phyloP scores from a whole-genome alignment of 1,140 invertebrate species.

The Hyles vespertilio region DNA sequence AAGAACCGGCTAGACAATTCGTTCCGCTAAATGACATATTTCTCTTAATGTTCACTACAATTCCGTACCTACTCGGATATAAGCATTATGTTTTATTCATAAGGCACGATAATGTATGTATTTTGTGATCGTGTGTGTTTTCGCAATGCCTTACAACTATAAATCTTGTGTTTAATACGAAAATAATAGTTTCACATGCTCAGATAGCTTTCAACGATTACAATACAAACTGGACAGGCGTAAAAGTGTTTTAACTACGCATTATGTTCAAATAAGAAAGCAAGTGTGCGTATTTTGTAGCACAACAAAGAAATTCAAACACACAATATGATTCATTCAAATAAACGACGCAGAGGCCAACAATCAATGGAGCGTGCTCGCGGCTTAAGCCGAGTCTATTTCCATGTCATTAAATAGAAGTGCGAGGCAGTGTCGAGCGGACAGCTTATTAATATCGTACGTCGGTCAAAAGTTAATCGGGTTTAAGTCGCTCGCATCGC shows the following conservation, averaged over 20 bases:
- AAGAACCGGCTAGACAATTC: neutral
- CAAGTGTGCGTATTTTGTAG: conserved; percentile 1
- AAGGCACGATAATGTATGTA: conserved; percentile 24
- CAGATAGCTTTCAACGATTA: neutral
- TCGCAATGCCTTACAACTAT: conserved; percentile 32
- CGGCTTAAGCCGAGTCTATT: conserved; percentile 41
- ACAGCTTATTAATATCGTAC: conserved; percentile 67
- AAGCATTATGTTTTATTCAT: conserved; percentile 46
- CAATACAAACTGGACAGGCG: neutral
- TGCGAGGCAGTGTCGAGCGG: conserved; percentile 44
- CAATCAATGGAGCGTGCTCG: conserved; percentile 36
- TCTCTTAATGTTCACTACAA: conserved; percentile 10
- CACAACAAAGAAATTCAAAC: conserved; percentile 13
- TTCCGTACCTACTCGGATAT: conserved; percentile 28
- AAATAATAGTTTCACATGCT: conserved; percentile 14
- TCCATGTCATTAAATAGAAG: conserved; percentile 57
- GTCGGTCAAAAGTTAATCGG: conserved; percentile 73
- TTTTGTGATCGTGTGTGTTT: conserved; percentile 27
- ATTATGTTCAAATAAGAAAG: too few species aligned
- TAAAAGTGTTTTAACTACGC: too few species aligned
- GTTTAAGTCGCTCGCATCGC: conserved; percentile 71
- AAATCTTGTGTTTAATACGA: conserved; percentile 24
- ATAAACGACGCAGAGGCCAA: conserved; percentile 25
- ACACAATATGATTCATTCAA: conserved; percentile 27
- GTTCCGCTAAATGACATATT: conserved; percentile 15